These are phyloP conservation scores for Thalpophila matura DNA, from an alignment of 2,888 invertebrate species.

Conservation along the genomic window DNA sequence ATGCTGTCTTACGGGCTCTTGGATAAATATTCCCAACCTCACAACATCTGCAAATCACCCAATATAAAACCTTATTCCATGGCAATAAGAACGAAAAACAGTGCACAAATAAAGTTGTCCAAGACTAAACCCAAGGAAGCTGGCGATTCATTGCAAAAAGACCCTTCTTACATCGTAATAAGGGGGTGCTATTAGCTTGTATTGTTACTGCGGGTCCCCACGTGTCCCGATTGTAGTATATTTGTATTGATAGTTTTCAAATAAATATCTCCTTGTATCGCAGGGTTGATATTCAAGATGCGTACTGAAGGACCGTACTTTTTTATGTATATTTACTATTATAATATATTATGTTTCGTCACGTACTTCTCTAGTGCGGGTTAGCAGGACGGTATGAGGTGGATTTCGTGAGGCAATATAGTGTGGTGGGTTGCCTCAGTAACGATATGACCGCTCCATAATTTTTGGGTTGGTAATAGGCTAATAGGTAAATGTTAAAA, in stretches of 20 bases:
- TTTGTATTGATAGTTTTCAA: constrained; percentile 64
- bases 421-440: constrained; percentile 11
- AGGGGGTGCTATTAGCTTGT: constrained; percentile 37
- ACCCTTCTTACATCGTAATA: constrained; percentile 37
- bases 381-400: constrained; percentile 14
- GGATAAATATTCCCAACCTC: constrained; percentile 37
- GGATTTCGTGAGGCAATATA: constrained; percentile 4
- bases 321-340: constrained; percentile 45
- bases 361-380: constrained; percentile 44
- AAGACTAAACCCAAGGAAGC: constrained; percentile 28
- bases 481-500: too few species aligned
- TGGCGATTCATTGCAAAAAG: constrained; percentile 32
- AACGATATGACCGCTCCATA: constrained; percentile 15
- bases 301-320: constrained; percentile 44
- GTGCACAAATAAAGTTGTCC: constrained; percentile 7
- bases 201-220: constrained; percentile 49
- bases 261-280: constrained; percentile 63
- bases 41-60: not conserved
- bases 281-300: constrained; percentile 61
- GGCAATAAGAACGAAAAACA: constrained; percentile 9
- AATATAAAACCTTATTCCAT: constrained; percentile 26
- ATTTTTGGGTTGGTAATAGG: too few species aligned
- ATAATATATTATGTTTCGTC: constrained; percentile 47
- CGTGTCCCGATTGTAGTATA: constrained; percentile 59
- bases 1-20: constrained; percentile 39